A percentile compares a stretch with the other conserved stretches of the same genome.
Conservation (phyloP, 2,797 vertebrate genomes). For the Choloepus didactylus region DNA sequence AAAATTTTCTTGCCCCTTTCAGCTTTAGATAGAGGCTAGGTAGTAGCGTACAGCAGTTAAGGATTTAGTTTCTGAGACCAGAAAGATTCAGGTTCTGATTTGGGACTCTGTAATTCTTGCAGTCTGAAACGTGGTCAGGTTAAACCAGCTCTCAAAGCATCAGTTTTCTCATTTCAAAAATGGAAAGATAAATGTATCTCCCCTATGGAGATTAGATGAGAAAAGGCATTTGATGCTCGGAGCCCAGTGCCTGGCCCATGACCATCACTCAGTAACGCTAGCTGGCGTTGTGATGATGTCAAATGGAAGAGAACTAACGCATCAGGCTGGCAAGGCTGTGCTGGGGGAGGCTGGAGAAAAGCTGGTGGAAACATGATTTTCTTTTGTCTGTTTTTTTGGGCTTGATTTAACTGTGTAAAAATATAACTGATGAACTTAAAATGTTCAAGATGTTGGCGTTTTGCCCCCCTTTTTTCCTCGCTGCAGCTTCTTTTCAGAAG, state of each 20-base stretch:
- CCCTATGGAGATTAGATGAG: neutral
- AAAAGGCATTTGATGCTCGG: neutral
- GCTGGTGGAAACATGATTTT: conserved; percentile 82
- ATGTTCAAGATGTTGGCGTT: conserved; percentile 82
- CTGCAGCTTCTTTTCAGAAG: conserved; percentile 82
- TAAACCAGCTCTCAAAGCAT: neutral
- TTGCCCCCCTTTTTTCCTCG: conserved; percentile 79
- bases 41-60: neutral
- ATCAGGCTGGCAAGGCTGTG: conserved; percentile 48
- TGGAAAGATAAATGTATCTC: neutral
- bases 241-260: neutral
- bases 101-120: neutral
- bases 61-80: neutral
- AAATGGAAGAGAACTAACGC: neutral
- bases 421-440: conserved; percentile 87
- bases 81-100: neutral
- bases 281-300: neutral
- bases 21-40: neutral
- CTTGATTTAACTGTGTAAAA: conserved; percentile 85
- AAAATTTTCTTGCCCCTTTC: neutral
- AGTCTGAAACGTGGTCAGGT: neutral
- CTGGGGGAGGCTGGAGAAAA: conserved; percentile 78
- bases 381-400: conserved; percentile 81
- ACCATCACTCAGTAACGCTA: neutral
- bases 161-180: neutral